Evolutionary conservation across 2,797 vertebrate genomes (phyloP), one percentile per base, ranked within the genome.

Genomic region (Lates japonicus): DNA sequence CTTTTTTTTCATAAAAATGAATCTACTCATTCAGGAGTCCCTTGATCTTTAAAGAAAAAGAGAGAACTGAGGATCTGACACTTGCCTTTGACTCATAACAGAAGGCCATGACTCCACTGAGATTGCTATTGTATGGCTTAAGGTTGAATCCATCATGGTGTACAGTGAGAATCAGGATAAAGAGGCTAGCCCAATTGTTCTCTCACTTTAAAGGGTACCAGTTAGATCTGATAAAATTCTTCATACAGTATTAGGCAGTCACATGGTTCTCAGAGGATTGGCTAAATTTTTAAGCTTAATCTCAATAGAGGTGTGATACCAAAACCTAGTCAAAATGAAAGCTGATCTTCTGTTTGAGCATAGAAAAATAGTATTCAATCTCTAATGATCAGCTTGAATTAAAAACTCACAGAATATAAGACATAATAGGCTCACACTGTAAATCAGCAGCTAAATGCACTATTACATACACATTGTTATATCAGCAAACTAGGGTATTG

Each of bases 31-130:
- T 83, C 67, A 66, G n/a, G 48, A 75, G 70, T 57, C 48, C 44
- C 62, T 77, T 83, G 70, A 82, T 82, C 70, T 82, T 64, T 44
- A 76, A 70, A 35, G 63, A 64, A 82, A 71, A 61, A 42, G 13
- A 42, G 70, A 82, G 64, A 80, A 76, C 57, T 61, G 52, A 89
- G 72, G 70, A 80, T 83, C 16, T 80, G 82, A 87, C 69, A 83
- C 74, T 76, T n/a, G 42, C 55, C 81, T 87, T 75, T 88, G 80
- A 88, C 76, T 80, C 48, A 46, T 74, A 76, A 78, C 52, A 84
- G 90, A 91, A 88, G 84, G 83, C 83, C 86, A 73, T 10, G 80
- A 80, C 77, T 74, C 83, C 61, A 22, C 31, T n/a, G 78, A 77
- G 83, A 80, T 64, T 81, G 74, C 76, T 76, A 77, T 81, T 86